Evolutionary conservation across 2,797 vertebrate species (phyloP), one percentile per base, ranked within the genome.

Genomic region (Esox masquinongy): DNA sequence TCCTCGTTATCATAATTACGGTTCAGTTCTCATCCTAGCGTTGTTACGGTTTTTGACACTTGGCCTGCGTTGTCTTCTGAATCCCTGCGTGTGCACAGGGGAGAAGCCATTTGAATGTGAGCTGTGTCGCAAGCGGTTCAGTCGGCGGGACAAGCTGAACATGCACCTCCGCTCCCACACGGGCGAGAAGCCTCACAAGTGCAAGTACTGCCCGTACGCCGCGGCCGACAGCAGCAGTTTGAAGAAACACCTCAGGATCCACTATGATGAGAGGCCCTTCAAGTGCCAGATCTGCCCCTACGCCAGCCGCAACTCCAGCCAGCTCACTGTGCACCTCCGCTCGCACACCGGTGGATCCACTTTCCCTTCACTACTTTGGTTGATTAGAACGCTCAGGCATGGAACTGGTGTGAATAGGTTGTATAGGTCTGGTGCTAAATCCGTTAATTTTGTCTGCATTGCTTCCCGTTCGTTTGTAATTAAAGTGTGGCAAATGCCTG

Each of bases 241-340:
- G 79, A 98, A 97, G 92, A 99, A 99, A 84, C 98, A 99, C 90
- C 93, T 98, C 81, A 94, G 97, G 0, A 98, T 99, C 77, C 98
- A 99, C 88, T 97, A 96, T 0, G 95, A 99, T 0, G 97, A 99
- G 80, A 94, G 97, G 8, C 98, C 98, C n/a, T 99, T 98, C 77
- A 98, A 98, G 68, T 99, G 98, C 85, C 98, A 99, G 93, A 96
- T 99, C 90, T 99, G 98, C 73, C 97, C 98, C 0, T 99, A 99
- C 0, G 96, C 97, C 85, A 99, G 98, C 91, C 96, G 96, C 84
- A 99, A 97, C 94, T 99, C 97, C 83, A 99, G 98, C 92, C 98
- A 99, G 85, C 97, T 99, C 80, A 99, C 97, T 0, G 97, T 99
- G 5, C 98, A 99, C 85, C 96, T 99, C 29, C 94, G 97, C 68